Conservation (phyloP, 2,888 invertebrate genomes). For the Leptogaster cylindrica region DNA sequence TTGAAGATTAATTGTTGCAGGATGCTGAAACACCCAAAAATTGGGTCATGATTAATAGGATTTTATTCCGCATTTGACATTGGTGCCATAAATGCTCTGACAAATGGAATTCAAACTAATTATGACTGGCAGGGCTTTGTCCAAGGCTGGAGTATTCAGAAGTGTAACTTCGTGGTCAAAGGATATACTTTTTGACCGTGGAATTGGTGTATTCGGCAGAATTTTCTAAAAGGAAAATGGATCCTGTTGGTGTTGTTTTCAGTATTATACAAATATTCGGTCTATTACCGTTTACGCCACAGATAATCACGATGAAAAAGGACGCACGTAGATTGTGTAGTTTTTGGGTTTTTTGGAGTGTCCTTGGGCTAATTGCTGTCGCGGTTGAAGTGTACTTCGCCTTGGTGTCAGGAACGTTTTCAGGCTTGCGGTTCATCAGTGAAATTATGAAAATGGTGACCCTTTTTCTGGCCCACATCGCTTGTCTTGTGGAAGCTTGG, state of each 20-base stretch:
- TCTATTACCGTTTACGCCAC: background rate
- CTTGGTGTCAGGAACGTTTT: background rate
- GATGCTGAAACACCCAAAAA: background rate
- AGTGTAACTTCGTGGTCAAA: no score
- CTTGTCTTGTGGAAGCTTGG: background rate
- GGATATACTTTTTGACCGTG: no score
- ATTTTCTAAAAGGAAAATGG: background rate
- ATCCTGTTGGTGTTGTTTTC: background rate
- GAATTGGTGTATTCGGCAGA: background rate
- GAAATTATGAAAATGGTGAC: conserved; percentile 15
- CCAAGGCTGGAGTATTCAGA: background rate
- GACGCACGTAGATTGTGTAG: background rate
- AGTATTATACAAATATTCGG: background rate
- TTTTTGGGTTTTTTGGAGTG: background rate
- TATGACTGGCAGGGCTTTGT: background rate
- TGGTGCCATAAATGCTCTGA: background rate
- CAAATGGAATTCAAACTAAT: background rate
- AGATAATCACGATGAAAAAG: background rate
- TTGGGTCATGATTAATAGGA: background rate
- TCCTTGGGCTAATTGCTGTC: background rate
- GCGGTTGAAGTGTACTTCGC: background rate
- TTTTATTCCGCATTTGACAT: background rate
- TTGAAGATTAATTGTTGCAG: background rate
- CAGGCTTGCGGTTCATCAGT: background rate
- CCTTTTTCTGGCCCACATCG: conserved; percentile 1